These are phyloP conservation scores for Castor canadensis DNA, from an alignment of 2,113 vertebrate species.

Conservation along the genomic window DNA sequence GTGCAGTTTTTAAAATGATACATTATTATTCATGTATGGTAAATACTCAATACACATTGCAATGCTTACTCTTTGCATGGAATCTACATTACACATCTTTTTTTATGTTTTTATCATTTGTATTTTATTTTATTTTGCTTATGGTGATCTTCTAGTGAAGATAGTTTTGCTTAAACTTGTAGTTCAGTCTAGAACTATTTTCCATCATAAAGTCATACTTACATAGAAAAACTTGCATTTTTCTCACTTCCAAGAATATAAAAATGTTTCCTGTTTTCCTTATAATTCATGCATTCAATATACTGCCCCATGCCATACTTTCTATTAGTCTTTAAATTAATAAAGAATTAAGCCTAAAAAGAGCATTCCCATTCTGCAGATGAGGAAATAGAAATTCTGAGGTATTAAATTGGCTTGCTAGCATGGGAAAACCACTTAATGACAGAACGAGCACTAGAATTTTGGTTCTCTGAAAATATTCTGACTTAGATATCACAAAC, in stretches of 20 bases:
- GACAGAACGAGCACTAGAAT: neutral
- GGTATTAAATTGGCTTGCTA: neutral
- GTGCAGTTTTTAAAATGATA: neutral
- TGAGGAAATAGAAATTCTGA: constrained; percentile 6
- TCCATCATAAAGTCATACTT: neutral
- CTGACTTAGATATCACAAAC: constrained; percentile 29
- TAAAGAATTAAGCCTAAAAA: neutral
- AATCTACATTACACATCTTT: too few species aligned
- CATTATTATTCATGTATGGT: neutral
- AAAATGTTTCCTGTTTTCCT: neutral
- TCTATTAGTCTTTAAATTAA: neutral
- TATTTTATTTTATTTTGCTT: neutral
- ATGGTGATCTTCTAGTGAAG: neutral
- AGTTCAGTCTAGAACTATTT: neutral
- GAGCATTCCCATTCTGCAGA: neutral
- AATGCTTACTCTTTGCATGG: neutral
- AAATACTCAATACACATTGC: neutral
- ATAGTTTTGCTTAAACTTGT: neutral
- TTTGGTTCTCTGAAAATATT: neutral
- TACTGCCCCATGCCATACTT: neutral
- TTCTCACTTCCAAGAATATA: neutral
- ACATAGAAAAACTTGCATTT: neutral
- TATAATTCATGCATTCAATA: neutral
- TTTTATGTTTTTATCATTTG: too few species aligned
- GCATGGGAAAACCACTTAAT: neutral